A percentile compares a stretch with the other conserved stretches of the same genome.
These are phyloP conservation scores for Oceanodroma leucorhoa DNA, from an alignment of 2,797 vertebrate species.

Conservation along the genomic window DNA sequence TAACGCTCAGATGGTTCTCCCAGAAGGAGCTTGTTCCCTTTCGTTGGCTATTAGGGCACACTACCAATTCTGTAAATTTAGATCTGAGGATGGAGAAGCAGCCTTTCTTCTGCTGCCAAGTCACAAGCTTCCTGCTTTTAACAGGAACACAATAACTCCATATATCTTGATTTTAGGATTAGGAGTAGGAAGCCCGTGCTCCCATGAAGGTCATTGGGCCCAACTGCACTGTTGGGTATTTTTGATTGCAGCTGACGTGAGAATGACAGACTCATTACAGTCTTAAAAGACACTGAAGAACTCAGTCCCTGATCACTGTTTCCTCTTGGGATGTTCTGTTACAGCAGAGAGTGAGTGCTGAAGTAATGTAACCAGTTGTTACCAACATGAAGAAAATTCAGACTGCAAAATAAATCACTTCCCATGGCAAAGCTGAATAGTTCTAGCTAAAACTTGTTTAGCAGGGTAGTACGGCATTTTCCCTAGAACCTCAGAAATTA, in stretches of 20 bases:
- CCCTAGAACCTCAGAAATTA: not conserved
- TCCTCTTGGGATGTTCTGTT: not conserved
- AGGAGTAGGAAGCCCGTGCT: not conserved
- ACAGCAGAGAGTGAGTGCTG: not conserved
- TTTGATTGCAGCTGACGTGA: not conserved
- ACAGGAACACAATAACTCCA: not conserved
- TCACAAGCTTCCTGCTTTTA: not conserved
- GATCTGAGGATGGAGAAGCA: not conserved
- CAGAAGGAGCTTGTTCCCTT: not conserved
- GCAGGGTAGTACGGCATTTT: not conserved
- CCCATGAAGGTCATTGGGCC: not conserved
- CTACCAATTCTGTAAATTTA: not conserved
- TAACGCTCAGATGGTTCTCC: not conserved
- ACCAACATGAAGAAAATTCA: not conserved
- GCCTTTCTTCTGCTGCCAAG: not conserved
- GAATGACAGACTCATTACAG: not conserved
- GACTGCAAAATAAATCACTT: not conserved
- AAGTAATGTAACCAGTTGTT: not conserved
- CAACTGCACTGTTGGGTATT: not conserved
- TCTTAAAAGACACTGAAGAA: not conserved
- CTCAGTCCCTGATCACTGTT: not conserved
- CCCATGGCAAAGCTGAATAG: not conserved
- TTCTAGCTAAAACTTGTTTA: not conserved
- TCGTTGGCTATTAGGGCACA: not conserved
- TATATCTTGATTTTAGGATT: not conserved